Evolutionary conservation across 30 jellyfish, hydroid and myxozoan species (phyloP), one percentile per base, ranked within the genome.

Genomic region (Clytia hemisphaerica): DNA sequence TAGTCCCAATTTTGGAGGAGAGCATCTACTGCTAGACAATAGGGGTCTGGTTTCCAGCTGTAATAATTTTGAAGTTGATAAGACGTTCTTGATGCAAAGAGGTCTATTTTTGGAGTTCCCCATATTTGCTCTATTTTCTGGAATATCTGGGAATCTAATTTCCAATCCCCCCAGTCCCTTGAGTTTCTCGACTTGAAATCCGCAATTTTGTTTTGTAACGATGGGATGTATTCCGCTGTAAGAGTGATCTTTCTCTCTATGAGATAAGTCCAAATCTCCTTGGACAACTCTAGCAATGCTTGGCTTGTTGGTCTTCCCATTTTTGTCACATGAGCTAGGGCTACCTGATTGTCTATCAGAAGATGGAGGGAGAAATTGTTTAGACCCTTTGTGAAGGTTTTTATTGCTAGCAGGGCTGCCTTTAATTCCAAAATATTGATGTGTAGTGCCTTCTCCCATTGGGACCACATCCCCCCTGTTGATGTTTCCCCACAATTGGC

Each of bases 151-250:
- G n/a, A n/a, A n/a, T n/a, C n/a, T n/a, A n/a, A n/a, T n/a, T n/a
- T n/a, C n/a, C n/a, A n/a, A n/a, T n/a, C n/a, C n/a, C 70, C 32
- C 46, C 46, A 55, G 32, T 6, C 70, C 70, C 21, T 19, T 16
- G 70, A 26, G 70, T 55, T 55, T 46, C 70, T 55, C 14, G 70
- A 55, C 32, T 55, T 46, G 46, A 44, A 55, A 46, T 55, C 70
- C 21, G 70, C 70, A 12, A 26, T 5, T 55, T 16, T 26, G 4
- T 55, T 55, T 46, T 26, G 45, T 55, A 26, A 26, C 27, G 70
- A 55, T 19, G 70, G 70, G 48, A 55, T 26, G 32, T 55, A 55
- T 24, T 55, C n/a, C n/a, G n/a, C n/a, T n/a, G n/a, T n/a, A n/a
- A n/a, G n/a, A n/a, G n/a, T n/a, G n/a, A n/a, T n/a, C 70, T 26